Evolutionary conservation across 2,888 invertebrate genomes (phyloP), one percentile per base, ranked within the genome.

Genomic region (Xestia ashworthii): DNA sequence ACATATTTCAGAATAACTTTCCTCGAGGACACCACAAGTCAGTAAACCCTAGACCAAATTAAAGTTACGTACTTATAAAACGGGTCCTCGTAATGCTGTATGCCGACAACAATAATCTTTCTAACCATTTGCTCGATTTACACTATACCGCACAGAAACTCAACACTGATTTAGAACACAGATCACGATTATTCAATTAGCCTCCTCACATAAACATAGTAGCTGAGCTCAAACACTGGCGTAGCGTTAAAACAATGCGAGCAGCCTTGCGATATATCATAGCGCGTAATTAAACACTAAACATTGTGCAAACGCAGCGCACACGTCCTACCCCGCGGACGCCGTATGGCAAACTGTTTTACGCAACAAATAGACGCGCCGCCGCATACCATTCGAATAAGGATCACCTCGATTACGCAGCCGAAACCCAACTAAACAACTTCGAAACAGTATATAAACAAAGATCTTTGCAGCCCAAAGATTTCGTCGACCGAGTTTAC

Each of bases 1-100:
- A 60, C 48, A 53, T 16, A 53, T 70, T 62, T 14, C 38, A 64
- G 41, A 75, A 69, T 32, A 72, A 68, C 41, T 79, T 84, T 85
- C 82, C 77, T 81, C 73, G 65, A 87, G 76, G 83, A 83, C 85
- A 84, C 85, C 71, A 81, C 38, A 68, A 76, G 66, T 74, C 60
- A 71, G 68, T 77, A 76, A 88, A 85, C 76, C 76, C 76, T 78
- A 79, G 71, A 25, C 22, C 3, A 48, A 25, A 44, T 67, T 69
- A 50, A 82, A 58, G 64, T 62, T 53, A 94, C 94, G 90, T 93
- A 96, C 95, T 95, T 95, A 90, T 96, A 95, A 90, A 95, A 96
- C 66, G 96, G 96, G 91, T 96, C 96, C 89, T 96, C 96, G 86
- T 96, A 96, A 86, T 96, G 95, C 78, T 94, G 95, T 90, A 96